These are phyloP conservation scores for Euspilapteryx auroguttella DNA, from an alignment of 2,888 invertebrate genomes.

Conservation along the genomic window DNA sequence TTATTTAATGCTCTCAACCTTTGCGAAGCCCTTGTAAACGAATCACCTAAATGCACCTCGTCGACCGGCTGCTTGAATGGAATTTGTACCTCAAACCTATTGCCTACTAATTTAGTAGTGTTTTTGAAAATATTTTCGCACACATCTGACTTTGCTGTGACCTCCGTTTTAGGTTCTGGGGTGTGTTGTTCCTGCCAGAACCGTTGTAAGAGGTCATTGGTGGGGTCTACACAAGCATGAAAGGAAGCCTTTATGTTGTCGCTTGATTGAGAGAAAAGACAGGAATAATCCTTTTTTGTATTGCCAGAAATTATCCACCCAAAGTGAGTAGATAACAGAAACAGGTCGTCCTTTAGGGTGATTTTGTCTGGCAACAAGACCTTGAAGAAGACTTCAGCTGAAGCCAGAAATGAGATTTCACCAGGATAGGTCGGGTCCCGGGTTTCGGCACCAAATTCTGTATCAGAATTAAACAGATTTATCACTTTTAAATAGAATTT, in stretches of 20 bases:
- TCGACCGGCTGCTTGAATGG: slow-evolving; percentile 8
- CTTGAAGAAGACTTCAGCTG: slow-evolving; percentile 10
- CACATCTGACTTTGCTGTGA: slow-evolving; percentile 6
- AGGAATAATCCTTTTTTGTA: neutral
- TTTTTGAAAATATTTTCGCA: slow-evolving; percentile 7
- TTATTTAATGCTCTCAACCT: slow-evolving; percentile 10
- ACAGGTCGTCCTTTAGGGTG: neutral
- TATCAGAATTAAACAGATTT: no score
- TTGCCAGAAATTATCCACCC: slow-evolving; percentile 7
- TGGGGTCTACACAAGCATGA: slow-evolving; percentile 4
- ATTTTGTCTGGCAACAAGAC: slow-evolving; percentile 6
- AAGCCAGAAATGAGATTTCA: slow-evolving; percentile 8
- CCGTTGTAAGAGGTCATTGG: slow-evolving; percentile 1
- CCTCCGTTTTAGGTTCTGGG: slow-evolving; percentile 7
- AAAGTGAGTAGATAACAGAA: slow-evolving; percentile 6
- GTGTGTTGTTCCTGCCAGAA: slow-evolving; percentile 7
- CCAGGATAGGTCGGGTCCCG: no score
- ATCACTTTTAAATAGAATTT: no score
- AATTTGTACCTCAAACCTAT: slow-evolving; percentile 8
- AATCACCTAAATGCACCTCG: slow-evolving; percentile 6
- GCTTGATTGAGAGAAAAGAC: neutral
- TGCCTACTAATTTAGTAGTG: slow-evolving; percentile 5
- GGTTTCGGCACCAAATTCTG: no score
- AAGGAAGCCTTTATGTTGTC: neutral
- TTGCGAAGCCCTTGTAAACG: slow-evolving; percentile 9